phyloP scores from a whole-genome alignment of 2,888 invertebrate species.

The Romanomermis culicivorax region DNA sequence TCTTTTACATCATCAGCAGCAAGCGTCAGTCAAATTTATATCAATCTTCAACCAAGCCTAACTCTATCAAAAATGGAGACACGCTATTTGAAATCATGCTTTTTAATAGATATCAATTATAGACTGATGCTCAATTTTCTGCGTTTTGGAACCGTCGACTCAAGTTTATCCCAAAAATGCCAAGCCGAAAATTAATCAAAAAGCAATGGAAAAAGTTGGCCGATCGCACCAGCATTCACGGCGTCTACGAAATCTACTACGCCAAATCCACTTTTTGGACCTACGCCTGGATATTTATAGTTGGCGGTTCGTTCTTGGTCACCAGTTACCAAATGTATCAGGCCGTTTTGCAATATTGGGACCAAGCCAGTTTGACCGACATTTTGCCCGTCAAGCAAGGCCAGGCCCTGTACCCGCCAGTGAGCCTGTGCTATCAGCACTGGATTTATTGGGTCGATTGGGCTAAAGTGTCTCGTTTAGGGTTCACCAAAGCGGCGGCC shows the following conservation, averaged over 20 bases:
- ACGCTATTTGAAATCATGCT: too few relatives aligned
- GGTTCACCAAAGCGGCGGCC: background rate
- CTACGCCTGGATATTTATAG: background rate
- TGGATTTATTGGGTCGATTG: constrained; percentile 2
- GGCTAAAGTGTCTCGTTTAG: background rate
- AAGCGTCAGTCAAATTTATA: too few relatives aligned
- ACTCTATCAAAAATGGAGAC: too few relatives aligned
- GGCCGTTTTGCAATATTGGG: background rate
- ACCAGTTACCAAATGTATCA: background rate
- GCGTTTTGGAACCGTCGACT: too few relatives aligned
- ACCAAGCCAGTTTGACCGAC: background rate
- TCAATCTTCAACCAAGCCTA: too few relatives aligned
- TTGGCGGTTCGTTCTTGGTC: background rate
- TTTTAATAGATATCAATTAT: too few relatives aligned
- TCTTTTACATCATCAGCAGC: too few relatives aligned
- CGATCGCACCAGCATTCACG: background rate
- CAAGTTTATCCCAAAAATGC: too few relatives aligned
- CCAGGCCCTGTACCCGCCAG: background rate
- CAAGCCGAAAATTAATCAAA: too few relatives aligned
- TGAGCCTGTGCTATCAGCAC: background rate
- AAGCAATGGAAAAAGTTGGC: too few relatives aligned
- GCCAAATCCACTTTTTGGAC: background rate
- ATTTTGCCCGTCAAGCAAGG: background rate
- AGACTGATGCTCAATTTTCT: too few relatives aligned
- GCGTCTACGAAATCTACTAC: background rate